Conservation (phyloP, 2,888 invertebrate genomes). For the Lysandra coridon region DNA sequence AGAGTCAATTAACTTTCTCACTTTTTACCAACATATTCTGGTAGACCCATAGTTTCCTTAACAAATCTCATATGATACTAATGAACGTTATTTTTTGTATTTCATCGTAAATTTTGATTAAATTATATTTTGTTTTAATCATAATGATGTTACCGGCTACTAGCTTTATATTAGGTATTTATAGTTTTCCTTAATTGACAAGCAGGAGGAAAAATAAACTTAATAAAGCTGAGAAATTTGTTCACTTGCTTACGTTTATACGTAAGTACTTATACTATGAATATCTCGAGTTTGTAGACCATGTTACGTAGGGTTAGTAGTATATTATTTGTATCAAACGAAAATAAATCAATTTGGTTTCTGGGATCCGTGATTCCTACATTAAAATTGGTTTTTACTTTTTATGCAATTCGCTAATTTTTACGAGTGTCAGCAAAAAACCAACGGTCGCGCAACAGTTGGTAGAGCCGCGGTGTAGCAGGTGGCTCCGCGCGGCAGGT, state of each 20-base stretch:
- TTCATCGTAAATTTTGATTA: not conserved
- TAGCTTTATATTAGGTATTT: not conserved
- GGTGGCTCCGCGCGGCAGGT: constrained; percentile 65
- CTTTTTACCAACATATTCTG: too few relatives aligned
- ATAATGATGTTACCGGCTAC: not conserved
- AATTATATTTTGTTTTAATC: not conserved
- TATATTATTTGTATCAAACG: not conserved
- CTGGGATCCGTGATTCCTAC: not conserved
- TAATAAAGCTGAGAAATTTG: constrained; percentile 32
- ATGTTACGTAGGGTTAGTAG: not conserved
- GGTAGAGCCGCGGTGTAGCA: constrained; percentile 59
- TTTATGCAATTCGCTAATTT: constrained; percentile 61
- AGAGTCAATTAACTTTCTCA: too few relatives aligned
- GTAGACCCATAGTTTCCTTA: not conserved
- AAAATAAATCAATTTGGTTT: not conserved
- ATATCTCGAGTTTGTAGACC: not conserved
- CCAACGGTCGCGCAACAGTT: constrained; percentile 80
- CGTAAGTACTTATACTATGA: not conserved
- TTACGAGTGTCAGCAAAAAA: constrained; percentile 71
- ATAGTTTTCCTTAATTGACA: constrained; percentile 54
- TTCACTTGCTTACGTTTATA: constrained; percentile 3
- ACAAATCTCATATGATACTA: not conserved
- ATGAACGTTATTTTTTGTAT: not conserved
- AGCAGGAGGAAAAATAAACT: constrained; percentile 53
- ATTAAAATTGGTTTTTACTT: constrained; percentile 30